Conservation (phyloP, 2,113 vertebrate species). For the Peromyscus polionotus region DNA sequence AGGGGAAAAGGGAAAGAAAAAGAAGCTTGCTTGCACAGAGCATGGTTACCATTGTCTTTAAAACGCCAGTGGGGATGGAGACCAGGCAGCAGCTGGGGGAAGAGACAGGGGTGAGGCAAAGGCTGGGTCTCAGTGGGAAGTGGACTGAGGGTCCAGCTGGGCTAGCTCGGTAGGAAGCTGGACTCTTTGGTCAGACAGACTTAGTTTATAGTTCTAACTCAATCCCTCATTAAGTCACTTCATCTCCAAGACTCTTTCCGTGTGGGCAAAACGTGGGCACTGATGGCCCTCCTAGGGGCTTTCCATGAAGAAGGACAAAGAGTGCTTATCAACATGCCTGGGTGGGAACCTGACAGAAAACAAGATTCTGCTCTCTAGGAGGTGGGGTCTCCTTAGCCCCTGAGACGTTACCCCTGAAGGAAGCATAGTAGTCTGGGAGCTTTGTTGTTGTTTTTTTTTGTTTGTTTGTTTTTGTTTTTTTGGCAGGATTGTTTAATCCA, state of each 20-base stretch:
- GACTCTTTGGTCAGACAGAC: not conserved
- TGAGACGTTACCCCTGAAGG: not conserved
- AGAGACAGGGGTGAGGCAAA: not conserved
- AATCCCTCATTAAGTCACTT: not conserved
- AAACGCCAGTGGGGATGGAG: not conserved
- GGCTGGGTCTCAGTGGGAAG: accelerated
- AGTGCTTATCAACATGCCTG: not conserved
- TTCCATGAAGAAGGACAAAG: not conserved
- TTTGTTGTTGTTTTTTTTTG: not conserved
- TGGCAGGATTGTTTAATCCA: not conserved
- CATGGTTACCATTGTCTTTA: not conserved
- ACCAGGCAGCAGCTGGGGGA: not conserved
- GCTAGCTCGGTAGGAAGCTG: not conserved
- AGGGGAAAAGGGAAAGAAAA: not conserved
- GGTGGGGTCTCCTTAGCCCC: accelerated
- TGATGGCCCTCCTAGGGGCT: accelerated
- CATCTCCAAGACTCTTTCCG: not conserved
- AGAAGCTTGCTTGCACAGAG: not conserved
- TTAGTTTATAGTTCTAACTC: not conserved
- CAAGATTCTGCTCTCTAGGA: not conserved
- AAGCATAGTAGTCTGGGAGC: not conserved
- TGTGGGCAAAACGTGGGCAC: not conserved
- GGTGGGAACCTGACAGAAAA: not conserved
- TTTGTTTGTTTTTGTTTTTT: not conserved
- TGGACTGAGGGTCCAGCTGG: not conserved